Evolutionary conservation across 2,797 vertebrate genomes (phyloP), one percentile per base, ranked within the genome.

Genomic region (Halcyon leucocephala): DNA sequence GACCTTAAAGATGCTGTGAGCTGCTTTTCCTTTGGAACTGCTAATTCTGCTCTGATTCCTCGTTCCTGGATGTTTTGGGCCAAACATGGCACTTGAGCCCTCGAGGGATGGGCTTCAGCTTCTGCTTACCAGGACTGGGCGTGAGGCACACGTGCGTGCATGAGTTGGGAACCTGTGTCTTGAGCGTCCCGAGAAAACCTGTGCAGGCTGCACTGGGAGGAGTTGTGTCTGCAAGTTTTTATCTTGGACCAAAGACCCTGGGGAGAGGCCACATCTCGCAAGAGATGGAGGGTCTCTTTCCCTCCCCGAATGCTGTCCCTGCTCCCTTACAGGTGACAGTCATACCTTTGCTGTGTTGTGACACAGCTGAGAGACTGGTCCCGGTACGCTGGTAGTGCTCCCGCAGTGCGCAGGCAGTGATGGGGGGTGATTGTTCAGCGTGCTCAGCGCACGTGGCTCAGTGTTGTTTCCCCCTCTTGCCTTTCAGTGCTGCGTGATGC

Each of bases 401-500:
- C 71, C 1, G 0, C 0, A 0, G 44, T 3, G 5, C 35, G 6
- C 74, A 11, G 73, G 51, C 86, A 52, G 78, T 25, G 2, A 6
- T 11, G 46, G 84, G 51, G 78, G 58, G 79, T 49, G 82, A 28
- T 46, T 49, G 48, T 52, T 54, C 57, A 78, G 37, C 8, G 41
- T 86, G 87, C 76, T 15, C 4, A 3, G 76, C 2, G 1, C 95
- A 80, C 76, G 77, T 88, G 95, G 93, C 93, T 73, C 24, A 0
- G 51, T 5, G 31, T 84, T 93, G 67, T 86, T 93, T 79, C 82
- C 64, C 70, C 41, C 31, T 81, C 92, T 35, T 89, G 92, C 89
- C 95, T 37, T 80, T 92, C 84, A 77, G 89, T 1, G 0, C 71
- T 82, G 77, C 86, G 24, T 82, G 90, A 94, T 96, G 93, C 77